Percentiles rank a stretch among this genome's conserved stretches.
These are phyloP conservation scores for Timema cristinae DNA, from an alignment of 2,888 invertebrate genomes.

Conservation along the genomic window DNA sequence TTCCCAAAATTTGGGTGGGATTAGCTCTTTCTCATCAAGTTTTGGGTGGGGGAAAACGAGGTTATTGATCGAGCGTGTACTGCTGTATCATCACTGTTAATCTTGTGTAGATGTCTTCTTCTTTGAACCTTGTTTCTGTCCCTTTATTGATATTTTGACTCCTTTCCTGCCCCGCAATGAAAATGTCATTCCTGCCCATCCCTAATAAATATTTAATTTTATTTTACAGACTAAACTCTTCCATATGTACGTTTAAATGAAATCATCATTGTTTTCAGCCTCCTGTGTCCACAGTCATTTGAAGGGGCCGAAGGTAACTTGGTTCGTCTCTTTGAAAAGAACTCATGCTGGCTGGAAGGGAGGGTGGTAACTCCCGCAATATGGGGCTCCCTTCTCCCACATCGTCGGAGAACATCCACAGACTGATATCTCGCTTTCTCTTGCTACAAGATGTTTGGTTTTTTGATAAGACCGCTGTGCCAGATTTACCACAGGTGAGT, in stretches of 20 bases:
- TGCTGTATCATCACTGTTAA: too few species aligned
- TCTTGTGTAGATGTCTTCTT: too few species aligned
- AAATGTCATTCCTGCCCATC: slow-evolving; percentile 13
- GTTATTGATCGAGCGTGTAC: too few species aligned
- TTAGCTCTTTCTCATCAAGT: too few species aligned
- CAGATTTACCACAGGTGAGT: slow-evolving; percentile 53
- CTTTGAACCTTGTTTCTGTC: too few species aligned
- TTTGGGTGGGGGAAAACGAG: too few species aligned
- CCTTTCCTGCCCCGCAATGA: neutral
- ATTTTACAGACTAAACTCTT: too few species aligned
- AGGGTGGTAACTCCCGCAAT: slow-evolving; percentile 40
- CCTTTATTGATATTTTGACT: too few species aligned
- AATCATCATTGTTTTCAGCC: slow-evolving; percentile 41
- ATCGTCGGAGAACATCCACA: slow-evolving; percentile 47
- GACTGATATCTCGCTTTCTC: slow-evolving; percentile 53
- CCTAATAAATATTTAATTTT: too few species aligned
- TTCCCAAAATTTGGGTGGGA: too few species aligned
- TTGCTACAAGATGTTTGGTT: slow-evolving; percentile 61
- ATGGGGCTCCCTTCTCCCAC: slow-evolving; percentile 40
- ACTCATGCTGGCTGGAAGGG: slow-evolving; percentile 56
- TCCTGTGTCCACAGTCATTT: slow-evolving; percentile 71
- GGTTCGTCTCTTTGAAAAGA: slow-evolving; percentile 59
- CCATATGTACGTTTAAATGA: too few species aligned
- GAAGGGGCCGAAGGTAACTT: slow-evolving; percentile 88
- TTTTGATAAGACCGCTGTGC: slow-evolving; percentile 55